Conservation (phyloP, 2,888 invertebrate genomes). For the Drosophila engyochracea region DNA sequence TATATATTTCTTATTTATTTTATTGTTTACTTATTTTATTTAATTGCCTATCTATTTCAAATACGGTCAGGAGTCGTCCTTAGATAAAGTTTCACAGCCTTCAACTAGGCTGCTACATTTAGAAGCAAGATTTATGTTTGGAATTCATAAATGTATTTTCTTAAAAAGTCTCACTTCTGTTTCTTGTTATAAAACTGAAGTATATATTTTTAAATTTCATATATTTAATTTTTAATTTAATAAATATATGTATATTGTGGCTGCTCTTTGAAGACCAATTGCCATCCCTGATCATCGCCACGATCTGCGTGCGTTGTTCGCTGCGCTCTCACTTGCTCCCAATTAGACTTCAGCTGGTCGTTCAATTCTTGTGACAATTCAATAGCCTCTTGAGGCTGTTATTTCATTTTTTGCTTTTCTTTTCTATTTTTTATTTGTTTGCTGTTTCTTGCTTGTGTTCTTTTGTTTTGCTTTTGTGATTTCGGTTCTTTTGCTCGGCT, state of each 20-base stretch:
- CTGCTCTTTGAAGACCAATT: not conserved
- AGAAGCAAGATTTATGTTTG: accelerated
- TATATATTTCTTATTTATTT: not conserved
- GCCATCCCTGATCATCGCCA: slow-evolving; percentile 48
- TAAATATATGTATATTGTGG: not conserved
- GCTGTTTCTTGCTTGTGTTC: slow-evolving; percentile 5
- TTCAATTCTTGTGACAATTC: slow-evolving; percentile 72
- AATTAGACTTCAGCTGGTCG: slow-evolving; percentile 55
- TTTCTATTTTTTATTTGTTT: slow-evolving; percentile 3
- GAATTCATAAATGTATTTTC: not conserved
- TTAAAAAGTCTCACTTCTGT: not conserved
- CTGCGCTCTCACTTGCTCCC: slow-evolving; percentile 67
- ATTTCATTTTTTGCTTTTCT: slow-evolving; percentile 19
- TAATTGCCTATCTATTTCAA: not conserved
- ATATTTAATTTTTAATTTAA: not conserved
- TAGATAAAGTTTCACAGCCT: too few species aligned
- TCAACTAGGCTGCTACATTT: not conserved
- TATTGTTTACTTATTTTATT: not conserved
- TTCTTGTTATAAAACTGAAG: not conserved
- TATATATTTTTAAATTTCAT: not conserved
- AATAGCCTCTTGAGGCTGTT: slow-evolving; percentile 68
- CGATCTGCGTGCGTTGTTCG: slow-evolving; percentile 25
- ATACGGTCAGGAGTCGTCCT: not conserved
- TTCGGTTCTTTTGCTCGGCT: slow-evolving; percentile 43
- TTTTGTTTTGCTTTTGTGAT: slow-evolving; percentile 51